These are phyloP conservation scores for Salvator merianae DNA, from an alignment of 2,113 vertebrate genomes.

Conservation along the genomic window DNA sequence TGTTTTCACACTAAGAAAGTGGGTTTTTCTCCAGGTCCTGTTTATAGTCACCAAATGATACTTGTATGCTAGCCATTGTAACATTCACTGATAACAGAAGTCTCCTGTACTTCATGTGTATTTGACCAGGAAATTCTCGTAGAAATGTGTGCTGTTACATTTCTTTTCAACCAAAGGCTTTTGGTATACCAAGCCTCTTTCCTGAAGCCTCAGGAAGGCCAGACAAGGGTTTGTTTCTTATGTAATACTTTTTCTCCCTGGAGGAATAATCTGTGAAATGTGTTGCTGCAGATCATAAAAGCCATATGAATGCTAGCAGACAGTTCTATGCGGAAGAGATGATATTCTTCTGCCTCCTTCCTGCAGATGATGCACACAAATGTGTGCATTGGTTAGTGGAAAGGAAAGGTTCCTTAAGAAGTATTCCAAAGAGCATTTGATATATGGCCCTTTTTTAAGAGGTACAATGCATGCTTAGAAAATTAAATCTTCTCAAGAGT, in stretches of 20 bases:
- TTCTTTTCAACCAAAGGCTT: neutral
- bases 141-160: neutral
- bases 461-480: slow-evolving; percentile 1
- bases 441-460: neutral
- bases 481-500: neutral
- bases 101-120: neutral
- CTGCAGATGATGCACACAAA: neutral
- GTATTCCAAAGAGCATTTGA: neutral
- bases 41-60: neutral
- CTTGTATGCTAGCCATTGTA: neutral
- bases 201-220: neutral
- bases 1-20: neutral
- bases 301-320: neutral
- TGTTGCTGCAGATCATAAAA: neutral
- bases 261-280: neutral
- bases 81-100: neutral
- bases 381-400: neutral
- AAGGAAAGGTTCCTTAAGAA: neutral
- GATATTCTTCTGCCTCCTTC: neutral
- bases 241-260: neutral
- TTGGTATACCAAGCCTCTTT: neutral
- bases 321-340: too few relatives aligned
- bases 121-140: neutral
- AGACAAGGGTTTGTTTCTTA: neutral
- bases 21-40: neutral